Percentiles rank a stretch among this genome's conserved stretches.
Evolutionary conservation across 2,797 vertebrate genomes (phyloP).

Genomic region (Enteromius treurensis): DNA sequence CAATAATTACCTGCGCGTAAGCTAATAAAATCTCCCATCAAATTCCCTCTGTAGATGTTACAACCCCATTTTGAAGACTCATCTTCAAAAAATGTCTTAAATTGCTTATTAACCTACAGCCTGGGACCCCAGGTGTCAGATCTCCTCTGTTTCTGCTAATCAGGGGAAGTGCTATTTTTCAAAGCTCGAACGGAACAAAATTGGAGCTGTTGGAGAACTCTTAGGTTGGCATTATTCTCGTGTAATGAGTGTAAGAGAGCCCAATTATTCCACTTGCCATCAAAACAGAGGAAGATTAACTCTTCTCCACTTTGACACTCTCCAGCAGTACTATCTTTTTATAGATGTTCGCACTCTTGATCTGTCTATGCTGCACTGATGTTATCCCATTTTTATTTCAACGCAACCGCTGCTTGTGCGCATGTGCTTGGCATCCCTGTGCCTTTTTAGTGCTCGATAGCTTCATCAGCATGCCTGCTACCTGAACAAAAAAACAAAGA

Average conservation of each 20-base stretch:
- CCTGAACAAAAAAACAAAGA: constrained; percentile 65
- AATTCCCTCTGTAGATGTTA: constrained; percentile 62
- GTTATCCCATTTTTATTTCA: constrained; percentile 53
- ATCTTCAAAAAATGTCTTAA: constrained; percentile 70
- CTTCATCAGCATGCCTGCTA: constrained; percentile 64
- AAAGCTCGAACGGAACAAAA: constrained; percentile 72
- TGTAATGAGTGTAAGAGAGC: constrained; percentile 81
- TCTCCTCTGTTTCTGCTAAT: constrained; percentile 61
- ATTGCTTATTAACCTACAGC: constrained; percentile 73
- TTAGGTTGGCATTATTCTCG: constrained; percentile 76
- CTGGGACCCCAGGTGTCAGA: constrained; percentile 65
- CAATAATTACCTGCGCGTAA: constrained; percentile 65
- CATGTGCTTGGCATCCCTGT: constrained; percentile 76
- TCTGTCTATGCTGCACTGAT: constrained; percentile 77
- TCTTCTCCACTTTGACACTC: constrained; percentile 75
- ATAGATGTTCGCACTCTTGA: constrained; percentile 72
- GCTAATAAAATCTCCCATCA: constrained; percentile 64
- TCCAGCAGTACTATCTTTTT: constrained; percentile 75
- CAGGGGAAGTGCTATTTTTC: constrained; percentile 72
- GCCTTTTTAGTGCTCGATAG: constrained; percentile 71
- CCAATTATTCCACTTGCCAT: constrained; percentile 82
- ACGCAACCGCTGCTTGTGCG: constrained; percentile 60
- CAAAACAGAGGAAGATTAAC: constrained; percentile 77
- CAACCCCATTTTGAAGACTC: constrained; percentile 67
- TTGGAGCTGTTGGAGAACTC: constrained; percentile 75